Conservation (phyloP, 2,797 vertebrate species). For the Threskiornis aethiopicus region DNA sequence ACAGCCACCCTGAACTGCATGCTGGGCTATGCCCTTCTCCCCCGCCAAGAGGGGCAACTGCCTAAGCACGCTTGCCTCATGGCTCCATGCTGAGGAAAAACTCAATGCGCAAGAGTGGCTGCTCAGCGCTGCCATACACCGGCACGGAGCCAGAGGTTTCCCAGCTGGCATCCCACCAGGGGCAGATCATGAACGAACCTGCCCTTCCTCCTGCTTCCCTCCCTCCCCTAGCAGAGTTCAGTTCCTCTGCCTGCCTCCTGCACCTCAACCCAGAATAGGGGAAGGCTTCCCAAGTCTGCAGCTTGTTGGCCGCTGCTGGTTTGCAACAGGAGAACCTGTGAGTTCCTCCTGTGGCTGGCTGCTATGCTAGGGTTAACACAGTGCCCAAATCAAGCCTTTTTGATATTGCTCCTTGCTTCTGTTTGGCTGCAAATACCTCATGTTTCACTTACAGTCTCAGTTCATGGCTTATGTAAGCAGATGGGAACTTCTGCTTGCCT, state of each 20-base stretch:
- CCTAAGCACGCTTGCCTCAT: neutral
- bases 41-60: neutral
- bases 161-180: neutral
- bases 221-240: neutral
- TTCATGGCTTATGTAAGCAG: neutral
- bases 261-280: accelerated
- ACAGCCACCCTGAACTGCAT: neutral
- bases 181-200: neutral
- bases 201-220: neutral
- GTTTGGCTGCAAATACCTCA: neutral
- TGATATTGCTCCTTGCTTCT: neutral
- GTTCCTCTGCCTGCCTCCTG: neutral
- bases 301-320: neutral
- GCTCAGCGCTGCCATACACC: neutral
- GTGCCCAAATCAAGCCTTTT: neutral
- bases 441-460: neutral
- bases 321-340: neutral
- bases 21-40: neutral
- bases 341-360: neutral
- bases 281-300: neutral
- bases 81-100: neutral
- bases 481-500: neutral
- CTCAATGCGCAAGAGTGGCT: neutral
- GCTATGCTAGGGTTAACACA: neutral
- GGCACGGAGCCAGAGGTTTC: neutral